These are phyloP conservation scores for Drosophila kokeensis DNA, from an alignment of 2,888 invertebrate genomes.

Conservation along the genomic window DNA sequence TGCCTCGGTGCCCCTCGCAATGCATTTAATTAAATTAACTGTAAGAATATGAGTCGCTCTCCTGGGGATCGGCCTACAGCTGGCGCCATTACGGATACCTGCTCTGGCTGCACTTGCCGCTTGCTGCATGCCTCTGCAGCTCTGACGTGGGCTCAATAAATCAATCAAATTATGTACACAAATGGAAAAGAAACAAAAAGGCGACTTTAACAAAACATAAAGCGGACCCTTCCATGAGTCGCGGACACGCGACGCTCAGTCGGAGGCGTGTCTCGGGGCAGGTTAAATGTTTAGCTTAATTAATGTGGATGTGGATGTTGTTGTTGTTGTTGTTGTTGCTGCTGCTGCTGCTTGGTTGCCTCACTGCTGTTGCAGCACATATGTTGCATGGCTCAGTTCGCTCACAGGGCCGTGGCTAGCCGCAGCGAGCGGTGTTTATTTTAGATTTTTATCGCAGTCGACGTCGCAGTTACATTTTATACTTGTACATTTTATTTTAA, in stretches of 20 bases:
- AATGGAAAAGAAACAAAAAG: conserved; percentile 19
- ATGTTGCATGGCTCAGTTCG: conserved; percentile 65
- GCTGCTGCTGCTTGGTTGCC: conserved; percentile 17
- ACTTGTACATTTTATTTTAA: conserved; percentile 80
- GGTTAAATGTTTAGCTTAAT: conserved; percentile 80
- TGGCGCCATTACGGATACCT: conserved; percentile 33
- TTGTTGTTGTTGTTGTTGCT: conserved; percentile 18
- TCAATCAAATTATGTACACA: conserved; percentile 67
- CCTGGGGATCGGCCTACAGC: conserved; percentile 26
- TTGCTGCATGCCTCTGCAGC: conserved; percentile 33
- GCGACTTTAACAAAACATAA: conserved; percentile 43
- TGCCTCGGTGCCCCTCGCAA: conserved; percentile 25
- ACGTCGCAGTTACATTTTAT: conserved; percentile 75
- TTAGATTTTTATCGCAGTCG: conserved; percentile 74
- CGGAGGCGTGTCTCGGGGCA: conserved; percentile 69
- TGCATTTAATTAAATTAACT: conserved; percentile 72
- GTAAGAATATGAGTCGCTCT: conserved; percentile 29
- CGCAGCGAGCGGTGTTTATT: conserved; percentile 67
- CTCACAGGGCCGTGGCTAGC: conserved; percentile 26
- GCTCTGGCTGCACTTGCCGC: conserved; percentile 45
- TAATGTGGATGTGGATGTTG: conserved; percentile 64
- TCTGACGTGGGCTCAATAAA: conserved; percentile 62
- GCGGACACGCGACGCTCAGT: conserved; percentile 60
- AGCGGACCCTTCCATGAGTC: conserved; percentile 46
- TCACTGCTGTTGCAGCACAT: conserved; percentile 36